A percentile compares a stretch with the other conserved stretches of the same genome.
Evolutionary conservation across 2,113 vertebrate genomes (phyloP).

Genomic region (Numida meleagris): DNA sequence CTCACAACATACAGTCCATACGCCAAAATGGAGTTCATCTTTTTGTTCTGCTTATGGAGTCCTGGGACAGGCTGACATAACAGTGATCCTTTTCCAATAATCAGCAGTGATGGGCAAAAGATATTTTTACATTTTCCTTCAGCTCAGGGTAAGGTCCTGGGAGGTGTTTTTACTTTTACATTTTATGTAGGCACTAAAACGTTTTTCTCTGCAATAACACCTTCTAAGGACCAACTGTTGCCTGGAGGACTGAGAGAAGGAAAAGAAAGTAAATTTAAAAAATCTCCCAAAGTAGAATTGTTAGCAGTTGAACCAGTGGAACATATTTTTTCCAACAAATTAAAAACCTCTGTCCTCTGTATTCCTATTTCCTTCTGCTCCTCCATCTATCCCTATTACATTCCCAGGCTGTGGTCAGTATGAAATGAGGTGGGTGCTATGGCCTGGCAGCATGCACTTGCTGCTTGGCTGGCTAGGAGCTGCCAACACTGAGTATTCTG

Average conservation of each 20-base stretch:
- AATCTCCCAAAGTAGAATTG: background rate
- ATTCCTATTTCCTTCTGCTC: background rate
- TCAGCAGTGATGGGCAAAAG: background rate
- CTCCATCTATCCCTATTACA: background rate
- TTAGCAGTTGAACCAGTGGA: background rate
- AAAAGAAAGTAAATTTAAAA: background rate
- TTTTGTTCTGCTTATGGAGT: background rate
- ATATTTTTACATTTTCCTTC: background rate
- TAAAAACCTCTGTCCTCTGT: background rate
- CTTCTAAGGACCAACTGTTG: background rate
- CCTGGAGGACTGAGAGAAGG: background rate
- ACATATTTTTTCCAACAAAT: background rate
- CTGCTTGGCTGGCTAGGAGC: background rate
- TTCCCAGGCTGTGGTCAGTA: background rate
- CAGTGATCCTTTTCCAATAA: background rate
- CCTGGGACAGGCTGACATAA: background rate
- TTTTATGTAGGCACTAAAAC: background rate
- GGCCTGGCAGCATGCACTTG: background rate
- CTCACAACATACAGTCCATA: background rate
- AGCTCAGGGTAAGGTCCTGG: background rate
- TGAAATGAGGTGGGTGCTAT: accelerated
- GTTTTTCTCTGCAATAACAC: background rate
- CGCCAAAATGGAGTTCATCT: accelerated
- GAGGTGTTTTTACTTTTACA: background rate
- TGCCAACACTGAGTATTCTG: background rate